Evolutionary conservation across 1,140 invertebrate species (phyloP), one percentile per base, ranked within the genome.

Genomic region (Sesamia nonagrioides): DNA sequence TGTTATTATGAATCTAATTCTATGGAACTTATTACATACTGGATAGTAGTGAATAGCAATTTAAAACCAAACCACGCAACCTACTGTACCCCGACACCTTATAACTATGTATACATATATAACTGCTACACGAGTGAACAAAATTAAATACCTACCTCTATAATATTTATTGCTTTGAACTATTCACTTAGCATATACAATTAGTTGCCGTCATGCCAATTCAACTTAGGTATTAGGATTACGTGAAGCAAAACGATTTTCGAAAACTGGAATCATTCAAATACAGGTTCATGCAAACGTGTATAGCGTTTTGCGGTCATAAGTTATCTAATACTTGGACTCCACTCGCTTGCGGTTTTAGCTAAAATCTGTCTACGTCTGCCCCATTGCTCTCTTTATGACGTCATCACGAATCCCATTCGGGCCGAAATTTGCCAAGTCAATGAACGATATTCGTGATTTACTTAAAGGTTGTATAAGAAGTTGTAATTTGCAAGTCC

Each of bases 251-350:
- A 42, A 18, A 18, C 61, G 61, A 42, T 66, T 68, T 69, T 48
- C 66, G 6, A 50, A 50, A 69, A 69, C 7, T 69, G 33, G 42
- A 50, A 42, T 69, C 13, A 33, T 50, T 50, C 21, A n/a, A n/a
- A 50, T 69, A 45, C 37, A 21, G 27, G 18, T 50, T 69, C 66
- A 15, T 68, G 42, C 18, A 50, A 69, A 69, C 66, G 66, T 69
- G 66, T 17, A 27, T 68, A 15, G 42, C 63, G 42, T 68, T 69
- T 50, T 69, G 66, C 21, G 66, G 66, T 68, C 42, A 33, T 68
- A 69, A 69, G 42, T 69, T 69, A 4, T 48, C 13, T 69, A 69
- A 69, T 50, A 33, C 42, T 33, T n/a, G 21, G 42, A 69, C 13
- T 40, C 15, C 13, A 40, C 60, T 61, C 33, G 60, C 4, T 15